Percentiles rank a stretch among this genome's conserved stretches.
These are phyloP conservation scores for Hylaea fasciaria DNA, from an alignment of 2,888 invertebrate genomes.

Conservation along the genomic window DNA sequence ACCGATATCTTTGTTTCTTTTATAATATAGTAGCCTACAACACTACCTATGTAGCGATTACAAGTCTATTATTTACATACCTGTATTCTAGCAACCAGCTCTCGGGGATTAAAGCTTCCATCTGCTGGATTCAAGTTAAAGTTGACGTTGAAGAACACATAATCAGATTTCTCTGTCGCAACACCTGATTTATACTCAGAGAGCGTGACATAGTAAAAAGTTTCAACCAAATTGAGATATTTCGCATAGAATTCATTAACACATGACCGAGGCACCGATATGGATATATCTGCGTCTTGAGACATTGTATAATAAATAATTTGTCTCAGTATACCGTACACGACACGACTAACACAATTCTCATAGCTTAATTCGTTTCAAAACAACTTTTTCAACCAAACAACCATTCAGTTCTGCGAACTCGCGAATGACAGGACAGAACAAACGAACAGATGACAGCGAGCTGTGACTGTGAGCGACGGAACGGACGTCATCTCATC, in stretches of 20 bases:
- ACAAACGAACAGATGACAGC: background rate
- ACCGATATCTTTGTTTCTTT: constrained; percentile 12
- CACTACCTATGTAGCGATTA: background rate
- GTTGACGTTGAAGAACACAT: constrained; percentile 74
- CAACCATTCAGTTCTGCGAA: constrained; percentile 24
- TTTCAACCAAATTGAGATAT: constrained; percentile 80
- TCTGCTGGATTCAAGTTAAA: constrained; percentile 77
- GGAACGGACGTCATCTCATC: too few relatives aligned
- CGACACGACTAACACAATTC: constrained; percentile 60
- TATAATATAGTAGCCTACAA: background rate
- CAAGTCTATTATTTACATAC: constrained; percentile 52
- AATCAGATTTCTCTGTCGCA: constrained; percentile 67
- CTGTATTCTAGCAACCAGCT: constrained; percentile 75
- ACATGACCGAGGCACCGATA: constrained; percentile 77
- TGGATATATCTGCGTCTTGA: constrained; percentile 70
- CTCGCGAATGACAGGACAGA: constrained; percentile 32
- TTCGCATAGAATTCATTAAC: constrained; percentile 74
- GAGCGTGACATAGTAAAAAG: constrained; percentile 81
- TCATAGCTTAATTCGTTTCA: constrained; percentile 73
- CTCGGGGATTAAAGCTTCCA: constrained; percentile 71
- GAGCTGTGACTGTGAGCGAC: too few relatives aligned
- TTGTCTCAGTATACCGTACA: constrained; percentile 56
- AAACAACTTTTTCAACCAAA: constrained; percentile 54
- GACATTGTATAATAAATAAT: constrained; percentile 64
- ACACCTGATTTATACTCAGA: constrained; percentile 70